Evolutionary conservation across 1,140 invertebrate species (phyloP).

Genomic region (Penaeus vannamei): DNA sequence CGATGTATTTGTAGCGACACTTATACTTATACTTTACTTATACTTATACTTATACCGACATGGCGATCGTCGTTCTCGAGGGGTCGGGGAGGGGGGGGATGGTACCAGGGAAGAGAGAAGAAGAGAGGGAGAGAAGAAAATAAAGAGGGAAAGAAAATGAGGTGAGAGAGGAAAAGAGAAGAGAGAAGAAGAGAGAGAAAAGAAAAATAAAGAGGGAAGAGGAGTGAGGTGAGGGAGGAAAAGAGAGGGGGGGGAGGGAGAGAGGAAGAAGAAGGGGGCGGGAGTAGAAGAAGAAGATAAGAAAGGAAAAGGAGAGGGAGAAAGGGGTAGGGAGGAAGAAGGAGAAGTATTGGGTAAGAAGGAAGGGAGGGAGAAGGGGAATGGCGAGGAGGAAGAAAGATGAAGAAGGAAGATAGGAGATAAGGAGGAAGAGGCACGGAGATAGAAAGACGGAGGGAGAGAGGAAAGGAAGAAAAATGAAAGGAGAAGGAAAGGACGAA

Average conservation of each 20-base stretch:
- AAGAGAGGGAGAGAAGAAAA: too few relatives aligned
- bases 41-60: too few relatives aligned
- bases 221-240: neutral
- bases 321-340: neutral
- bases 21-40: too few relatives aligned
- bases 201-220: too few relatives aligned
- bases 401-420: constrained; percentile 31
- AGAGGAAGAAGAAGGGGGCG: neutral
- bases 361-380: neutral
- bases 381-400: neutral
- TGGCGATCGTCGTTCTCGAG: too few relatives aligned
- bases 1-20: too few relatives aligned
- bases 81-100: too few relatives aligned
- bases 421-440: constrained; percentile 13
- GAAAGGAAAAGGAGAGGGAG: neutral
- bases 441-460: neutral
- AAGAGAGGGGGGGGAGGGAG: neutral
- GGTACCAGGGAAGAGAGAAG: too few relatives aligned
- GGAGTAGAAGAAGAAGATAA: neutral
- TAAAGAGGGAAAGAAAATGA: too few relatives aligned
- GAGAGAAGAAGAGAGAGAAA: neutral
- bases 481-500: neutral
- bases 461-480: neutral
- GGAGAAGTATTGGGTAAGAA: neutral
- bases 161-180: neutral